A percentile compares a stretch with the other conserved stretches of the same genome.
These are phyloP conservation scores for Apodemus sylvaticus DNA, from an alignment of 2,113 vertebrate genomes.

Conservation along the genomic window DNA sequence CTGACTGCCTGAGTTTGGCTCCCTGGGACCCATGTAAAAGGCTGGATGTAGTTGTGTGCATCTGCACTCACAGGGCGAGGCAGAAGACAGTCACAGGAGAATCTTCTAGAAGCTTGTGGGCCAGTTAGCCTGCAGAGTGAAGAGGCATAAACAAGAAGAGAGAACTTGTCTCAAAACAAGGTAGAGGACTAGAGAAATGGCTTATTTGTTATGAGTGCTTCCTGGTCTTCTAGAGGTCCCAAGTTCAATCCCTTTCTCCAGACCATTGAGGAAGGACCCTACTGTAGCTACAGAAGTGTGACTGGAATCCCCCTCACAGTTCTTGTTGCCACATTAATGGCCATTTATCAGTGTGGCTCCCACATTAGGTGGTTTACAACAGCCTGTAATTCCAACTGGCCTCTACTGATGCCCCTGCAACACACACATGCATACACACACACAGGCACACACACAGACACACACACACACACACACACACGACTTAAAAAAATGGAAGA, in stretches of 20 bases:
- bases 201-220: neutral
- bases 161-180: neutral
- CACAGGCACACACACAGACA: no score
- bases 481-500: neutral
- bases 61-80: neutral
- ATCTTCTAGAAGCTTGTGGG: neutral
- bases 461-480: neutral
- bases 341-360: neutral
- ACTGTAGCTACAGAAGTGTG: no score
- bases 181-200: neutral
- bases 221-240: neutral
- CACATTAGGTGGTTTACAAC: neutral
- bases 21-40: neutral
- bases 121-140: neutral
- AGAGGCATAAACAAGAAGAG: neutral
- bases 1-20: neutral
- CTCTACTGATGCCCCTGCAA: neutral
- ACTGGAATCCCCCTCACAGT: neutral
- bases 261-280: no score
- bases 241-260: neutral
- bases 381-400: neutral
- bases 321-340: neutral
- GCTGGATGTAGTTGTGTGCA: neutral
- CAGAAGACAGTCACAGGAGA: neutral
- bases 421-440: neutral